A percentile compares a stretch with the other conserved stretches of the same genome.
Evolutionary conservation across 2,797 vertebrate genomes (phyloP).

Genomic region (Leucoraja ocellata): DNA sequence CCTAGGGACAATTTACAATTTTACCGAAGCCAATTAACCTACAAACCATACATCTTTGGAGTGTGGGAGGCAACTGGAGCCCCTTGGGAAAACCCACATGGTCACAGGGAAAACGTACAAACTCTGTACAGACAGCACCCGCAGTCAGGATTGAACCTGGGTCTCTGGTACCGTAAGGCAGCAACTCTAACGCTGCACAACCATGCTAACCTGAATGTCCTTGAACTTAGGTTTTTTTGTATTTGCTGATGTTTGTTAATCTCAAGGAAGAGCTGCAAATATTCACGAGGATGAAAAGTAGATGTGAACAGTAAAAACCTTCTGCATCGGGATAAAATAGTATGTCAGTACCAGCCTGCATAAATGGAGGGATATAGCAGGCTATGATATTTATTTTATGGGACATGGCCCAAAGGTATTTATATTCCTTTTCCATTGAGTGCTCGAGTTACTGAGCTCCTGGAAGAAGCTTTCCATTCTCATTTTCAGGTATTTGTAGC

Average conservation of each 20-base stretch:
- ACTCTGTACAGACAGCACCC: too few species aligned
- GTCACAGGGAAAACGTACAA: too few species aligned
- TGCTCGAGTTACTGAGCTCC: not conserved
- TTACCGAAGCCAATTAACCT: too few species aligned
- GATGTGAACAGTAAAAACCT: not conserved
- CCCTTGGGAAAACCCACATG: too few species aligned
- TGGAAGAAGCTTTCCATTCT: too few species aligned
- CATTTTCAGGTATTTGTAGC: not conserved
- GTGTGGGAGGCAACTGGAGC: too few species aligned
- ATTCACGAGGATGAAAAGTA: not conserved
- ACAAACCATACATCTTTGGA: too few species aligned
- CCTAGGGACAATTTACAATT: too few species aligned
- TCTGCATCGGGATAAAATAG: not conserved
- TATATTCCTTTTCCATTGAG: not conserved
- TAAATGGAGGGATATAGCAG: not conserved
- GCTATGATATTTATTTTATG: not conserved
- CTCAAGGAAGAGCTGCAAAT: not conserved
- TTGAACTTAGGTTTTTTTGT: not conserved
- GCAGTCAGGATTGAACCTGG: too few species aligned
- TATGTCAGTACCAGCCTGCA: not conserved
- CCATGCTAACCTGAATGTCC: not conserved
- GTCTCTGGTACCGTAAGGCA: too few species aligned
- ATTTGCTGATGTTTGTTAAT: not conserved
- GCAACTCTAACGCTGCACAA: too few species aligned
- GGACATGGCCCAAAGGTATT: not conserved